A percentile compares a stretch with the other conserved stretches of the same genome.
Conservation (phyloP, 2,113 vertebrate genomes). For the Nettapus auritus region DNA sequence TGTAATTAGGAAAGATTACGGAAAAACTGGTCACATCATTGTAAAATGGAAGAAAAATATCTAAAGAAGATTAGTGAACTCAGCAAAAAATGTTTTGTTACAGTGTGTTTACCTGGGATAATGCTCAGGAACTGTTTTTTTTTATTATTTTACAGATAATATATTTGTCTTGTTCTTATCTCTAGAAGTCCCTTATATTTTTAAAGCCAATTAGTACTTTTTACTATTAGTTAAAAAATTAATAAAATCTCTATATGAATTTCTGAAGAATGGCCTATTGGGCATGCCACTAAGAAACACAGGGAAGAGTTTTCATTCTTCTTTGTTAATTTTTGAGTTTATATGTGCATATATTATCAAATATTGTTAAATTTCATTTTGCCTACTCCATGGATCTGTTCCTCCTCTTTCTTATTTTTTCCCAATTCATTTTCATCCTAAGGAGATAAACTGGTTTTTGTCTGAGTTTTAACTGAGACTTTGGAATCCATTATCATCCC, state of each 20-base stretch:
- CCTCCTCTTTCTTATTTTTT: not conserved
- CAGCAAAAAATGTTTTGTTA: not conserved
- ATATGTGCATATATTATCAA: not conserved
- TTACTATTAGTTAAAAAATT: not conserved
- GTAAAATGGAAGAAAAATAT: not conserved
- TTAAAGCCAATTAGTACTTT: not conserved
- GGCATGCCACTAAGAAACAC: not conserved
- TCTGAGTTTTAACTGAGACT: not conserved
- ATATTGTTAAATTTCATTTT: not conserved
- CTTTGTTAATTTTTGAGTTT: not conserved
- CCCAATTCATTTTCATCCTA: not conserved
- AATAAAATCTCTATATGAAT: not conserved
- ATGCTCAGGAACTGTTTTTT: not conserved
- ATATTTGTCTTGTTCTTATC: not conserved
- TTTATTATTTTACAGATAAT: not conserved
- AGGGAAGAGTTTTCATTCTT: not conserved
- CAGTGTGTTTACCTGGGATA: not conserved
- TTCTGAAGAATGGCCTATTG: not conserved
- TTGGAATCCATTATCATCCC: not conserved
- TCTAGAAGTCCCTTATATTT: not conserved
- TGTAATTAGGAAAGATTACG: not conserved
- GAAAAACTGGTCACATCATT: not conserved
- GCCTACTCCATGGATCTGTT: not conserved
- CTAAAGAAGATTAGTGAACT: not conserved
- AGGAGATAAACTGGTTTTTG: not conserved